These are phyloP conservation scores for Trachelus tabidus DNA, from an alignment of 2,888 invertebrate species.

Conservation along the genomic window DNA sequence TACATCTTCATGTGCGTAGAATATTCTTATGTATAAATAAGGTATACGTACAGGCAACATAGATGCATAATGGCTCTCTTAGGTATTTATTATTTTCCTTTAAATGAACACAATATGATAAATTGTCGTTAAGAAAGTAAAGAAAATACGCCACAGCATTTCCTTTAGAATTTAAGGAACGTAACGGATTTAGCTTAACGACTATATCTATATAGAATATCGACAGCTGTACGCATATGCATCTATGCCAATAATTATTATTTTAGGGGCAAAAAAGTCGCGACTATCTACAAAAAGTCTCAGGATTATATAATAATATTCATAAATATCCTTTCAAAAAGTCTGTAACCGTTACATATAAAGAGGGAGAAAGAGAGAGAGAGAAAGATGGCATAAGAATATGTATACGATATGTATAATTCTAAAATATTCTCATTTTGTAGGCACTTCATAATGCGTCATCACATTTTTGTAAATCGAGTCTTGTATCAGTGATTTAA, in stretches of 20 bases:
- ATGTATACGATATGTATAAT: slow-evolving; percentile 33
- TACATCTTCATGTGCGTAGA: slow-evolving; percentile 12
- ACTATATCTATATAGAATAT: background rate
- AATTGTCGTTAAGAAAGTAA: background rate
- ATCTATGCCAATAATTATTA: slow-evolving; percentile 18
- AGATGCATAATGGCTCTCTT: slow-evolving; percentile 15
- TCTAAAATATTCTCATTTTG: slow-evolving; percentile 14
- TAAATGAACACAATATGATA: slow-evolving; percentile 1
- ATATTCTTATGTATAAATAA: slow-evolving; percentile 8
- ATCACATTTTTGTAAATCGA: background rate
- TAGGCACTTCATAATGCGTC: slow-evolving; percentile 27
- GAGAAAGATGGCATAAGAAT: slow-evolving; percentile 12
- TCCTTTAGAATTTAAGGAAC: background rate
- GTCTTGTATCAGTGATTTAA: background rate
- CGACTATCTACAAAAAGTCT: slow-evolving; percentile 14
- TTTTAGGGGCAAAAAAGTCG: slow-evolving; percentile 11
- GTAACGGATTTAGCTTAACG: background rate
- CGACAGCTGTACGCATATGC: slow-evolving; percentile 6
- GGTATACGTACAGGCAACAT: slow-evolving; percentile 9
- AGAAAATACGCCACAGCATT: background rate
- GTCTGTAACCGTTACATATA: slow-evolving; percentile 18
- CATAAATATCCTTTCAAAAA: slow-evolving; percentile 34
- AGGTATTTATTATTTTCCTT: slow-evolving; percentile 2
- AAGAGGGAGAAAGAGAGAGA: background rate
- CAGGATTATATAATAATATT: slow-evolving; percentile 14